Evolutionary conservation across 2,888 invertebrate species (phyloP).

Genomic region (Pterostichus niger): DNA sequence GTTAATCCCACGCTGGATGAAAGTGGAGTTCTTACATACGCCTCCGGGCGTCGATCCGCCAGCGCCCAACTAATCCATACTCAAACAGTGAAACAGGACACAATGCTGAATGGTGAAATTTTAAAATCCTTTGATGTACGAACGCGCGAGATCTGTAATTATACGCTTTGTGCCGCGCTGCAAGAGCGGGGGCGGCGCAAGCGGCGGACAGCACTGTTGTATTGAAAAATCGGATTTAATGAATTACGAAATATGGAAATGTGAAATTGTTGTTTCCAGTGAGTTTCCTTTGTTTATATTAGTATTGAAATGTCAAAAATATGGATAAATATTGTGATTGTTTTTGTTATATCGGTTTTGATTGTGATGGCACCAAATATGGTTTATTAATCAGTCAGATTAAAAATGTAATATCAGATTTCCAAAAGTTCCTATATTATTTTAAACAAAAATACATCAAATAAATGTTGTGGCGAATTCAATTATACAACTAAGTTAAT

Average conservation of each 20-base stretch:
- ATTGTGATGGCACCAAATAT: constrained; percentile 6
- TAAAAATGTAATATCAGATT: too few relatives aligned
- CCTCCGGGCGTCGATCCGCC: constrained; percentile 6
- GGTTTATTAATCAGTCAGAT: too few relatives aligned
- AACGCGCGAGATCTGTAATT: constrained; percentile 66
- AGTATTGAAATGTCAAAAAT: constrained; percentile 46
- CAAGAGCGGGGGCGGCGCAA: background rate
- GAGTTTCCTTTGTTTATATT: constrained; percentile 36
- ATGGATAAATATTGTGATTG: constrained; percentile 18
- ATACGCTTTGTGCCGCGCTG: constrained; percentile 59
- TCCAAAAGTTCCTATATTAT: too few relatives aligned
- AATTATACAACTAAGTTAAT: too few relatives aligned
- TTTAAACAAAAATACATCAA: too few relatives aligned
- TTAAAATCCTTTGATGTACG: constrained; percentile 67
- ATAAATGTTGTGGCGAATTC: too few relatives aligned
- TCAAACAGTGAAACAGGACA: constrained; percentile 64
- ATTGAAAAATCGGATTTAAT: constrained; percentile 53
- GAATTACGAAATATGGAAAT: constrained; percentile 59
- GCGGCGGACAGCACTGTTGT: background rate
- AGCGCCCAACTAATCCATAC: constrained; percentile 65
- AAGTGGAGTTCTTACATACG: background rate
- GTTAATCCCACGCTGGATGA: background rate
- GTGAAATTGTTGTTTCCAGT: constrained; percentile 47
- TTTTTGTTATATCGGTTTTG: constrained; percentile 27
- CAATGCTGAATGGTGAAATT: constrained; percentile 66